Evolutionary conservation across 2,797 vertebrate genomes (phyloP).

Genomic region (Lophotriccus pileatus): DNA sequence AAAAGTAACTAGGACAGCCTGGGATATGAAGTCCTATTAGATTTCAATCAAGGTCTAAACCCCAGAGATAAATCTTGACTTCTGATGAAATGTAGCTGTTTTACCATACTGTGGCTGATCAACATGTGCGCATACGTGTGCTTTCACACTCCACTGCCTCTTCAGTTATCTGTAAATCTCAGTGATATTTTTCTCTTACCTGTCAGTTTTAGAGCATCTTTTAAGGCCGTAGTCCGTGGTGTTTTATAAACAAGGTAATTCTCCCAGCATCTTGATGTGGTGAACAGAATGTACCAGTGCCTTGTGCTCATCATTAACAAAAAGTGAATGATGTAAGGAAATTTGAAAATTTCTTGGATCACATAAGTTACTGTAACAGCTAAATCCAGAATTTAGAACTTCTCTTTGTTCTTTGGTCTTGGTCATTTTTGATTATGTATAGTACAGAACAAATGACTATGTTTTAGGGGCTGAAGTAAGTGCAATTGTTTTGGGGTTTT

Average conservation of each 20-base stretch:
- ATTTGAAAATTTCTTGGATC: not conserved
- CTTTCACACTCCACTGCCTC: not conserved
- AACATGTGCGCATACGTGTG: not conserved
- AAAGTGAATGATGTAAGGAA: not conserved
- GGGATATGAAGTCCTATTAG: not conserved
- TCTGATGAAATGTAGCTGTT: not conserved
- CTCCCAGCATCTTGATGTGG: not conserved
- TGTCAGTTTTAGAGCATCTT: not conserved
- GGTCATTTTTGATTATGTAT: not conserved
- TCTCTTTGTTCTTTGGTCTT: not conserved
- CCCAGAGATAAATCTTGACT: not conserved
- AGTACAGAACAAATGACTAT: not conserved
- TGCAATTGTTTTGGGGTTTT: not conserved
- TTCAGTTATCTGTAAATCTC: not conserved
- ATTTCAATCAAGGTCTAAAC: not conserved
- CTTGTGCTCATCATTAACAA: not conserved
- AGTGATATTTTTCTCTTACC: not conserved
- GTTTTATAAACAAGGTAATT: not conserved
- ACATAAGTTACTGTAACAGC: not conserved
- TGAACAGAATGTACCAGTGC: not conserved
- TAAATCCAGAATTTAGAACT: not conserved
- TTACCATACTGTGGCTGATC: not conserved
- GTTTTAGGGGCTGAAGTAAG: not conserved
- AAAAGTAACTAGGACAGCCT: not conserved
- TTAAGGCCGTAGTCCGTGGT: not conserved